Conservation (phyloP, 2,113 vertebrate genomes). For the Steatornis caripensis region DNA sequence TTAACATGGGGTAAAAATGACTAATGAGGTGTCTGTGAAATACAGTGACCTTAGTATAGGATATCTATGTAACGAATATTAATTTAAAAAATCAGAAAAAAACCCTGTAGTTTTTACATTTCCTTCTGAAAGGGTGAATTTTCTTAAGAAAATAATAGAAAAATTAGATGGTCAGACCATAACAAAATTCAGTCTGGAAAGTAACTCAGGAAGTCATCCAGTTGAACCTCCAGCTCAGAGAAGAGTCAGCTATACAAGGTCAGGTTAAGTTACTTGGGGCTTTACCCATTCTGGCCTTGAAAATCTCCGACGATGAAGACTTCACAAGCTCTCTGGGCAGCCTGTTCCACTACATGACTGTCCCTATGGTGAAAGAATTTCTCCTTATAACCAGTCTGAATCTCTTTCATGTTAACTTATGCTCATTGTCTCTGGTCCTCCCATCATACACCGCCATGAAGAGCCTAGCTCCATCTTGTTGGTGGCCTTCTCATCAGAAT, state of each 20-base stretch:
- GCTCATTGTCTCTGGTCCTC: neutral
- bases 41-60: neutral
- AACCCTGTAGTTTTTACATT: neutral
- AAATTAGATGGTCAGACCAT: neutral
- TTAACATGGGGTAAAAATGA: neutral
- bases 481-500: neutral
- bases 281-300: neutral
- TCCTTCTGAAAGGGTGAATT: neutral
- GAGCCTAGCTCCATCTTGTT: neutral
- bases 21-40: neutral
- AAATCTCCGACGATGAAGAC: neutral
- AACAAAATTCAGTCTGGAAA: neutral
- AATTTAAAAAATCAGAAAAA: neutral
- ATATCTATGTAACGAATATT: neutral
- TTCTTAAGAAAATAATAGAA: neutral
- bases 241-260: neutral
- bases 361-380: neutral
- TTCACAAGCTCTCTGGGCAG: neutral
- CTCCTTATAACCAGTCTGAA: neutral
- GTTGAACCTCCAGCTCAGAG: neutral
- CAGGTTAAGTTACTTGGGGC: neutral
- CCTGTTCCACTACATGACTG: neutral
- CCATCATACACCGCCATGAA: neutral
- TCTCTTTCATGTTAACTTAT: neutral
- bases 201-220: neutral